phyloP scores from a whole-genome alignment of 2,113 vertebrate genomes.

The Clarias batrachus region DNA sequence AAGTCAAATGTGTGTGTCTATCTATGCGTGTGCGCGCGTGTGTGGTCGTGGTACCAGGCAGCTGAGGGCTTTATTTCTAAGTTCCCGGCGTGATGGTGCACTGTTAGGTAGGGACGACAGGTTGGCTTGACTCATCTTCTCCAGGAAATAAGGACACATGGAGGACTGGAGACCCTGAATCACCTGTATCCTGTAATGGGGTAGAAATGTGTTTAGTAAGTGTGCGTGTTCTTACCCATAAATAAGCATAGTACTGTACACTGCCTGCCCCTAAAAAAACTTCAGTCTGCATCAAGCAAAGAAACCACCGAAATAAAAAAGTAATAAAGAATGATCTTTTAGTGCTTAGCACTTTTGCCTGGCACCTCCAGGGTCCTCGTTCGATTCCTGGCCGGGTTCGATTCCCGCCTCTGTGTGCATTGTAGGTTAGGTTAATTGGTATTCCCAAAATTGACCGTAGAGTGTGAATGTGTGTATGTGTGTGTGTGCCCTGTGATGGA shows the following conservation, averaged over 20 bases:
- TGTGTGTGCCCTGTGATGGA: too few relatives aligned
- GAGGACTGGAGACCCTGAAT: constrained; percentile 43
- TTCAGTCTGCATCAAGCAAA: too few relatives aligned
- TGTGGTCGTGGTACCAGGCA: constrained; percentile 46
- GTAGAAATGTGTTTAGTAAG: background rate
- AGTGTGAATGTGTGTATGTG: too few relatives aligned
- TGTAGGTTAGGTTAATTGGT: too few relatives aligned
- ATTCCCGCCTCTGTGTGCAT: too few relatives aligned
- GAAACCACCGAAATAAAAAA: too few relatives aligned
- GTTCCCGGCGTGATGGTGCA: constrained; percentile 38
- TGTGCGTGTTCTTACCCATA: background rate
- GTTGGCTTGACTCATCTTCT: constrained; percentile 49
- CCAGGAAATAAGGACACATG: constrained; percentile 50
- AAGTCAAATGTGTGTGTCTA: constrained; percentile 6
- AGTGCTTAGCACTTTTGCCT: too few relatives aligned
- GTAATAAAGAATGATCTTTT: too few relatives aligned
- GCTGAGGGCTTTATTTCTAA: constrained; percentile 41
- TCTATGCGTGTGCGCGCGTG: constrained; percentile 9
- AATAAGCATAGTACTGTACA: too few relatives aligned
- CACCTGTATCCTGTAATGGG: constrained; percentile 30
- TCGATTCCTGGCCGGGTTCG: too few relatives aligned
- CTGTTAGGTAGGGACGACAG: constrained; percentile 48
- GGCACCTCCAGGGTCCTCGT: background rate
- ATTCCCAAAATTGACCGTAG: too few relatives aligned
- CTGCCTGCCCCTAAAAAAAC: too few relatives aligned